These are phyloP conservation scores for Chanos chanos DNA, from an alignment of 2,797 vertebrate species.

Conservation along the genomic window DNA sequence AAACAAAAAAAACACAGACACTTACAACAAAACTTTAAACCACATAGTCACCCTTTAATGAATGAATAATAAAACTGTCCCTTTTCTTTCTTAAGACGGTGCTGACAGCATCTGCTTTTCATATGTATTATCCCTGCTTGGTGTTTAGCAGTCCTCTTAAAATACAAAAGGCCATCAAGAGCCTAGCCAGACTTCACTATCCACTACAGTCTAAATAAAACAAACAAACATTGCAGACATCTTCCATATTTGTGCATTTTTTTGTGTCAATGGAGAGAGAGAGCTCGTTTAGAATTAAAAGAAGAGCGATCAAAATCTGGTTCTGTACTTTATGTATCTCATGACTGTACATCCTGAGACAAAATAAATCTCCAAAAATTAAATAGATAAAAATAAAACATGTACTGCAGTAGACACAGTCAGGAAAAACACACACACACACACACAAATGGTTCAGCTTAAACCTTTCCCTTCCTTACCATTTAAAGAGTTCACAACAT, in stretches of 20 bases:
- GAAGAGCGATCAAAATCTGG: conserved; percentile 15
- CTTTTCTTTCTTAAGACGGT: conserved; percentile 22
- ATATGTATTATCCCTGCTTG: conserved; percentile 3
- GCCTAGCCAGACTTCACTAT: conserved; percentile 6
- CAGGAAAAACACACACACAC: conserved; percentile 22
- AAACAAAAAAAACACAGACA: not conserved
- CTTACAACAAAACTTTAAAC: conserved; percentile 22
- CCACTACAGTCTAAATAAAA: conserved; percentile 36
- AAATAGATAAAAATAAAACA: conserved; percentile 20
- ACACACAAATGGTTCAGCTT: not conserved
- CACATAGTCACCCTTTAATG: conserved; percentile 49
- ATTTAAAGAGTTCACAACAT: conserved; percentile 34
- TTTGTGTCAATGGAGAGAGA: conserved; percentile 1
- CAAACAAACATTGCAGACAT: conserved; percentile 26
- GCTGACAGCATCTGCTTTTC: conserved; percentile 20
- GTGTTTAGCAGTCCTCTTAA: conserved; percentile 8
- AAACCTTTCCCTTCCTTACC: conserved; percentile 8
- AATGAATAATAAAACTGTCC: conserved; percentile 36
- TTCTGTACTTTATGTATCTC: conserved; percentile 28
- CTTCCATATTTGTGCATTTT: conserved; percentile 32
- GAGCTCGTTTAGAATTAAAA: conserved; percentile 14
- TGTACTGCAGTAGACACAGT: conserved; percentile 34
- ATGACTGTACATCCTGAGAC: conserved; percentile 45
- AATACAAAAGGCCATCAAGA: conserved; percentile 34
- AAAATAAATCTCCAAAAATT: conserved; percentile 42